phyloP scores from a whole-genome alignment of 2,888 invertebrate genomes.

The Bimastos eiseni region DNA sequence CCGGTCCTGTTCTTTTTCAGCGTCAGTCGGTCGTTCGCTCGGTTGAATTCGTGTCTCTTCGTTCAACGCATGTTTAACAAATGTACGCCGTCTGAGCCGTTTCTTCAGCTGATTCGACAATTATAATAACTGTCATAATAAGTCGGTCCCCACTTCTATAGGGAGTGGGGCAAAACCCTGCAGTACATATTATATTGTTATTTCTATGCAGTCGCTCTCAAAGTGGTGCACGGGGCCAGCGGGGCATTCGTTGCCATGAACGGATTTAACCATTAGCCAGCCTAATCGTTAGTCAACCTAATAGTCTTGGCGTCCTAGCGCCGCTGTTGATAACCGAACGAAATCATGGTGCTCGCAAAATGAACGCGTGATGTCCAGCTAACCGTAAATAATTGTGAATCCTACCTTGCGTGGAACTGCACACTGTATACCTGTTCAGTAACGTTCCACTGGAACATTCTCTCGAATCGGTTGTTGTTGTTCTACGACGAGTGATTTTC shows the following conservation, averaged over 20 bases:
- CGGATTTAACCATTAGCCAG: conserved; percentile 4
- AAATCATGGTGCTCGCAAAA: neutral
- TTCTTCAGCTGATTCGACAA: conserved; percentile 2
- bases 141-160: neutral
- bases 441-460: neutral
- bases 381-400: neutral
- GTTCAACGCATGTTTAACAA: neutral
- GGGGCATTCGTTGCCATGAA: neutral
- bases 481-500: neutral
- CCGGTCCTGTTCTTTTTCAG: conserved; percentile 13
- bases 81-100: neutral
- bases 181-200: neutral
- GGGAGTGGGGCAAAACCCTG: neutral
- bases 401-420: neutral
- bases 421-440: neutral
- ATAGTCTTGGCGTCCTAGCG: too few relatives aligned
- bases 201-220: neutral
- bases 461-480: neutral
- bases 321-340: too few relatives aligned
- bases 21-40: neutral
- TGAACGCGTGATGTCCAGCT: neutral
- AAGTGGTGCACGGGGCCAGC: neutral
- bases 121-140: neutral
- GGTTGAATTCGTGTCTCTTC: neutral
- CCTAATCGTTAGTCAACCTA: neutral